Base-by-base conservation (phyloP, 2,797 vertebrate species). In the Sphaeramia orbicularis region DNA sequence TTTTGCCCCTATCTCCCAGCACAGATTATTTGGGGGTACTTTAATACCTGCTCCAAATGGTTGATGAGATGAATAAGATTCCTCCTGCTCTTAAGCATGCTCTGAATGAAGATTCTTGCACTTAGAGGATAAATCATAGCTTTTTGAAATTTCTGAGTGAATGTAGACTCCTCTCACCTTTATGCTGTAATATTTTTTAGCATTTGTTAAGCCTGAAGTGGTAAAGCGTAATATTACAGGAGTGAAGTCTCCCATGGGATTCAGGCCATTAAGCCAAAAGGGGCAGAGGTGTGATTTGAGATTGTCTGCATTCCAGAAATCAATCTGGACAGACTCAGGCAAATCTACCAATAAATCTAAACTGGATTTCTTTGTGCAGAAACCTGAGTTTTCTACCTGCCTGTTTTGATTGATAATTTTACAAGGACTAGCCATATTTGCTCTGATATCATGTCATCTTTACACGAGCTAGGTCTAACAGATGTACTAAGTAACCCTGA, bases 41-140 rank as follows among this genome's bases (percentile, higher is more conserved):
- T 84, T 88, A 87, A 84, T 89, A 82, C 76, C 65, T 65, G 74
- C 58, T 65, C 75, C 84, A 81, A 90, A 89, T 85, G 64, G 76
- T 79, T 81, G 75, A 84, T 74, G 45, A 86, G 71, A 74, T 87
- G 59, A 60, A 73, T 70, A 76, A 70, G 61, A 80, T 84, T 83
- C 70, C 40, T 81, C 66, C 14, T 72, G 78, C 80, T 84, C 64
- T 76, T 79, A 71, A 64, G 62, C 66, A 73, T 65, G 66, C 49
- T 66, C 70, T 42, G 59, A 69, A 78, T 78, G 61, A 76, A 51
- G 69, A 82, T 77, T 73, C 71, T 51, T 52, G 35, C 61, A 50
- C 73, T 67, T 64, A 56, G 56, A 59, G 53, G 47, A 86, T 80
- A 84, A 86, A 83, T 80, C 72, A 44, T 45, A 67, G 55, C 55